Evolutionary conservation across 2,797 vertebrate genomes (phyloP), one percentile per base, ranked within the genome.

Genomic region (Gallirallus australis): DNA sequence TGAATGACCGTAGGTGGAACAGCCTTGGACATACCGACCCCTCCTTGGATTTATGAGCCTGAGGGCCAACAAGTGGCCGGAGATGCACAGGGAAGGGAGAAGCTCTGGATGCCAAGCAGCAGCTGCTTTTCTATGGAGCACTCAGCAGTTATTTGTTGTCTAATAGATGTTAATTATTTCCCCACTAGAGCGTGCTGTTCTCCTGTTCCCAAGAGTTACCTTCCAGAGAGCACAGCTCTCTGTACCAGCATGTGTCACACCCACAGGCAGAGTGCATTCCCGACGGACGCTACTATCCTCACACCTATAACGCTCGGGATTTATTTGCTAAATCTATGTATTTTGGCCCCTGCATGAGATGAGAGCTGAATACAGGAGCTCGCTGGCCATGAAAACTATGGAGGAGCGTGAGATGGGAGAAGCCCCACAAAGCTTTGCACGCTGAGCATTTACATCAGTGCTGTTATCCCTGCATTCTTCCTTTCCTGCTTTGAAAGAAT

Each of bases 151-250:
- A 31, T 83, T 71, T 68, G 61, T 56, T 65, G 90, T 33, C 12
- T 5, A 33, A 30, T 1, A 65, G 18, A 39, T 50, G 59, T 57
- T 8, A 72, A 33, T 61, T 2, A 40, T 93, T 88, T 94, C 31
- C 53, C 95, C 95, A 94, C 96, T 93, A 97, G 96, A 95, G 95
- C 1, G 96, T 80, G 91, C 95, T 96, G 8, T 91, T 82, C 63
- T 85, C 69, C 91, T 60, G 4, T n/a, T 82, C 81, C 91, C 76
- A 16, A 48, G 90, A 92, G 60, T 77, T 87, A 45, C n/a, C n/a
- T 69, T 24, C 18, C 21, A 59, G 15, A 24, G 42, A 23, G 1
- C 63, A 15, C 12, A 31, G 61, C 25, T n/a, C 27, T 37, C 59
- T 47, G 3, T 2, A 59, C 16, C 45, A 33, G 3, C 3, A 17